These are phyloP conservation scores for Xiphorhynchus elegans DNA, from an alignment of 2,113 vertebrate genomes.

Conservation along the genomic window DNA sequence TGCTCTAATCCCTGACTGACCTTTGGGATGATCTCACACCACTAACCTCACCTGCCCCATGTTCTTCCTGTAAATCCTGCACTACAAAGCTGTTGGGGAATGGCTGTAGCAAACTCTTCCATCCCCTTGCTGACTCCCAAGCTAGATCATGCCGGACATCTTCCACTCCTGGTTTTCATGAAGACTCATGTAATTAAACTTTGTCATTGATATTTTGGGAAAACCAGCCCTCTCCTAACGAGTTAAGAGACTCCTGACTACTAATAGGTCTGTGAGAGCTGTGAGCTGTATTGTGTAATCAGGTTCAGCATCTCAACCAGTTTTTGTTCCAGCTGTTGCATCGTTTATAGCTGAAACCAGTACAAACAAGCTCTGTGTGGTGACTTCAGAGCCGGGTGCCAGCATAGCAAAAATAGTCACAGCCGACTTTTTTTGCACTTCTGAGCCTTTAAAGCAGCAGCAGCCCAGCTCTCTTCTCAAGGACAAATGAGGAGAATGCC, in stretches of 20 bases:
- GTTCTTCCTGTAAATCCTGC: background rate
- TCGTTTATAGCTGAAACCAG: constrained; percentile 10
- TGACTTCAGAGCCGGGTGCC: background rate
- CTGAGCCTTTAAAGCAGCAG: background rate
- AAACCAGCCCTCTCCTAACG: constrained; percentile 10
- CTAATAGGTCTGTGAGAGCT: background rate
- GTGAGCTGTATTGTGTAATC: background rate
- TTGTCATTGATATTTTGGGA: background rate
- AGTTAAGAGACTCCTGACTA: background rate
- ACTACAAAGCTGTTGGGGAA: background rate
- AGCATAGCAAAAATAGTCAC: background rate
- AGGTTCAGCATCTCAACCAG: background rate
- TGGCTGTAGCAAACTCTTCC: background rate
- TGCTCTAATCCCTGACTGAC: background rate
- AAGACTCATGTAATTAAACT: background rate
- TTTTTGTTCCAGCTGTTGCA: constrained; percentile 30
- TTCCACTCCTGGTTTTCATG: background rate
- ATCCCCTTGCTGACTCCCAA: background rate
- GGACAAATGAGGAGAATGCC: background rate
- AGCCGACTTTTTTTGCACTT: background rate
- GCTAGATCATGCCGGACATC: background rate
- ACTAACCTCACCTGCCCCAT: background rate
- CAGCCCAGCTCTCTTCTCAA: background rate
- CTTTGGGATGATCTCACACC: background rate
- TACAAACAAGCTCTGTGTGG: constrained; percentile 1